phyloP scores from a whole-genome alignment of 2,888 invertebrate genomes.

The Esperia sulphurella region DNA sequence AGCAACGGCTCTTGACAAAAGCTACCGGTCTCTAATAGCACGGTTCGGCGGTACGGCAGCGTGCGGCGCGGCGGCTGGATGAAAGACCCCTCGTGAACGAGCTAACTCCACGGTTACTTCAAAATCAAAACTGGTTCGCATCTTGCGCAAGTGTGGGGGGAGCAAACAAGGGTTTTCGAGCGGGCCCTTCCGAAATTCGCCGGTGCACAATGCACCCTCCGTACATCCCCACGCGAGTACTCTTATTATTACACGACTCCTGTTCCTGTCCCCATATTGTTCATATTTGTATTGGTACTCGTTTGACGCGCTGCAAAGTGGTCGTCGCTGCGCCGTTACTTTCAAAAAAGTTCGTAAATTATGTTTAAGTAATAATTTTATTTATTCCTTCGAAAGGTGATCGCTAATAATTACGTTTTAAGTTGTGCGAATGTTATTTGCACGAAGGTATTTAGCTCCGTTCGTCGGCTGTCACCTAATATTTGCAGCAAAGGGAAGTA shows the following conservation, averaged over 20 bases:
- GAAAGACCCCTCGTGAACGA: conserved; percentile 56
- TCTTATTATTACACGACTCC: conserved; percentile 76
- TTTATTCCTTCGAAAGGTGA: no score
- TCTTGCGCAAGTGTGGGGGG: conserved; percentile 77
- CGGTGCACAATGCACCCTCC: conserved; percentile 79
- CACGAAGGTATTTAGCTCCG: conserved; percentile 50
- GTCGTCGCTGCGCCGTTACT: conserved; percentile 35
- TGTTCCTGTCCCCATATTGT: conserved; percentile 76
- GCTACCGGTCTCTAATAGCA: conserved; percentile 35
- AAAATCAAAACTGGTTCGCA: conserved; percentile 77
- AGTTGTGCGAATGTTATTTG: conserved; percentile 52
- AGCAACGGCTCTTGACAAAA: conserved; percentile 21
- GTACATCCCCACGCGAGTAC: conserved; percentile 76
- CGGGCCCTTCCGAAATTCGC: conserved; percentile 77
- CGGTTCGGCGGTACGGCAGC: no score
- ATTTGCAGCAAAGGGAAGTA: conserved; percentile 78
- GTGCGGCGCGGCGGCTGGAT: conserved; percentile 27
- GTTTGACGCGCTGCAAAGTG: conserved; percentile 63
- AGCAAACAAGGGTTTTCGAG: conserved; percentile 67
- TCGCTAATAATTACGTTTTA: conserved; percentile 6
- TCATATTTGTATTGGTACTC: conserved; percentile 70
- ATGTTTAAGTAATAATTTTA: no score
- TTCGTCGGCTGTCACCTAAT: conserved; percentile 70
- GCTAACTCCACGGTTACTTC: conserved; percentile 54
- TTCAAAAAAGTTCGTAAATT: conserved; percentile 21